These are phyloP conservation scores for Microctenopoma lineatum DNA, from an alignment of 2,797 vertebrate species.

Conservation along the genomic window DNA sequence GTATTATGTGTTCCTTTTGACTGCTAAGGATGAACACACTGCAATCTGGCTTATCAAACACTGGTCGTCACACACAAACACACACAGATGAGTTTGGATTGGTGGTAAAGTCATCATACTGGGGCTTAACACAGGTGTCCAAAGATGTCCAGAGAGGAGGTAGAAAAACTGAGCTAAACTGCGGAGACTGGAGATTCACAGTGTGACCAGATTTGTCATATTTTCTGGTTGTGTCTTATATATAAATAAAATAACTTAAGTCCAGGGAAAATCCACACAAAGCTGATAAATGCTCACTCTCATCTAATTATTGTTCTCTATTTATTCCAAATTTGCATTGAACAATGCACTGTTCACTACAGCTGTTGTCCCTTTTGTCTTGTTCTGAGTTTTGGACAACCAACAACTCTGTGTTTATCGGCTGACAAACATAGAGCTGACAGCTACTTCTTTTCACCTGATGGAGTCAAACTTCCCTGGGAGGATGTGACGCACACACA, in stretches of 20 bases:
- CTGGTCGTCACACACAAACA: neutral
- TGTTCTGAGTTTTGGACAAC: constrained; percentile 23
- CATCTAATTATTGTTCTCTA: constrained; percentile 1
- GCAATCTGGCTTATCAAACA: constrained; percentile 15
- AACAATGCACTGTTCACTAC: neutral
- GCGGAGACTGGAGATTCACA: constrained; percentile 21
- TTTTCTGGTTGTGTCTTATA: constrained; percentile 39
- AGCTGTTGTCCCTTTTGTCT: constrained; percentile 2
- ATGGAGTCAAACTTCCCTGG: constrained; percentile 39
- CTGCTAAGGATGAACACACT: neutral
- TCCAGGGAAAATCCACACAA: constrained; percentile 20
- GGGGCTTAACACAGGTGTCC: constrained; percentile 40
- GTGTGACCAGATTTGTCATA: constrained; percentile 7
- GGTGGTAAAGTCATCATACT: constrained; percentile 40
- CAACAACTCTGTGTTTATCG: constrained; percentile 14
- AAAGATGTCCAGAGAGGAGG: constrained; percentile 16
- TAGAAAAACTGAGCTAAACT: constrained; percentile 18
- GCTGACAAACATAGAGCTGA: constrained; percentile 51
- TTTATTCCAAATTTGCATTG: constrained; percentile 11
- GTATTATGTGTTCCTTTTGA: neutral
- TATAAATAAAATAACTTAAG: constrained; percentile 6
- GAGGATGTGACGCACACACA: constrained; percentile 51
- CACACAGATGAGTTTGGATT: constrained; percentile 44
- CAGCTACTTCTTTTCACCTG: constrained; percentile 60
- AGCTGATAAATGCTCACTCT: constrained; percentile 13